These are phyloP conservation scores for Eudyptes chrysolophus DNA, from an alignment of 2,113 vertebrate genomes.

Conservation along the genomic window DNA sequence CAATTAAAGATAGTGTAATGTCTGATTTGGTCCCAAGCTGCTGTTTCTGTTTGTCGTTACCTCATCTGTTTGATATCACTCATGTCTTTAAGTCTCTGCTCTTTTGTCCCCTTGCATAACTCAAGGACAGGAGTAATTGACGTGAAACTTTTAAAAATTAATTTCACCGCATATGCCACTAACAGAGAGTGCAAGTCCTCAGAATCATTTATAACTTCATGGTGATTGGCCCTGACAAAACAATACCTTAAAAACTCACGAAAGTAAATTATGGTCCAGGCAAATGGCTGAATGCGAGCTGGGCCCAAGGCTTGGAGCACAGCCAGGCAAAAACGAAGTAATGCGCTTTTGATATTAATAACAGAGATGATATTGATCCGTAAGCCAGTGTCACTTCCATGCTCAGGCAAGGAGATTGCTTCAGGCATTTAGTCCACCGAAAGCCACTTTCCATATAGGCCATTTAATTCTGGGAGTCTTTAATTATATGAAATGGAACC, in stretches of 20 bases:
- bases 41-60: conserved; percentile 90
- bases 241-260: conserved; percentile 99
- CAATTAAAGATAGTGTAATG: conserved; percentile 96
- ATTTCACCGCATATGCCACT: conserved; percentile 88
- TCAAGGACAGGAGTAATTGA: conserved; percentile 98
- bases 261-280: conserved; percentile 98
- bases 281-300: conserved; percentile 86
- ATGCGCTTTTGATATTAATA: conserved; percentile 99
- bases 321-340: conserved; percentile 97
- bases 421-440: conserved; percentile 88
- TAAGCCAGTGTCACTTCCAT: conserved; percentile 81
- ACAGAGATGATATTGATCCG: conserved; percentile 98
- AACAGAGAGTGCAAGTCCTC: conserved; percentile 84
- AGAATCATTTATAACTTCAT: conserved; percentile 97
- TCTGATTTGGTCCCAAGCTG: conserved; percentile 84
- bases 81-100: conserved; percentile 76
- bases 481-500: conserved; percentile 96
- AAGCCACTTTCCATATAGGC: conserved; percentile 92
- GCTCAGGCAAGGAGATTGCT: conserved; percentile 84
- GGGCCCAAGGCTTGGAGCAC: conserved; percentile 81
- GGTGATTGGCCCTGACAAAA: conserved; percentile 99
- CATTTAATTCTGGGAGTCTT: conserved; percentile 95
- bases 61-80: conserved; percentile 88
- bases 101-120: conserved; percentile 85
- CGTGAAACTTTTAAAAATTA: conserved; percentile 96